Conservation (phyloP, 1,140 invertebrate species). For the Euglossa dilemma region DNA sequence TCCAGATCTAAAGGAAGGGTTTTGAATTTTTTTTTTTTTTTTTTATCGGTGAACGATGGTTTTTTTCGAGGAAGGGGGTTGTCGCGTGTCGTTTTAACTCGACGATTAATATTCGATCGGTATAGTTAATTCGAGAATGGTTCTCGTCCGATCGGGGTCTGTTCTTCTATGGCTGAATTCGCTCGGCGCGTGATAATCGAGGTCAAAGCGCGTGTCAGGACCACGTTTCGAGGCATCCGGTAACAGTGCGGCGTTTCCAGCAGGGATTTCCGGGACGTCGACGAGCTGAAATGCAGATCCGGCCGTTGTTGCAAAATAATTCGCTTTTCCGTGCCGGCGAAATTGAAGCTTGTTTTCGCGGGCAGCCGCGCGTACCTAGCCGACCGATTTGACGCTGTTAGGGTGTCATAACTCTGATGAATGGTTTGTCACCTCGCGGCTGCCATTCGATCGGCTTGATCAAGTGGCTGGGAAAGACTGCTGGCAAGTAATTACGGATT, state of each 20-base stretch:
- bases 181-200: slow-evolving; percentile 5
- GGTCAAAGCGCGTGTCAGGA: slow-evolving; percentile 3
- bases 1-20: no score
- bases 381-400: slow-evolving; percentile 26
- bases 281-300: slow-evolving; percentile 16
- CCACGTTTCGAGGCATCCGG: slow-evolving; percentile 4
- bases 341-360: slow-evolving; percentile 35
- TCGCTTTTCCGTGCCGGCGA: slow-evolving; percentile 32
- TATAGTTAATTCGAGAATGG: no score
- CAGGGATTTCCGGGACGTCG: slow-evolving; percentile 24
- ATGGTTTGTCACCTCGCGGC: neutral
- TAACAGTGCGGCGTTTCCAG: neutral
- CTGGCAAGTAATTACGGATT: neutral
- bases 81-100: no score
- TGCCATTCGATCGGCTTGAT: neutral
- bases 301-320: slow-evolving; percentile 24
- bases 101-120: no score
- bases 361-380: neutral
- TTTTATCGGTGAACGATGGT: no score
- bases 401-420: slow-evolving; percentile 32
- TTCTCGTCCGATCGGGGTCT: slow-evolving; percentile 23
- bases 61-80: no score
- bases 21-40: no score
- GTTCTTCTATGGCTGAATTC: neutral
- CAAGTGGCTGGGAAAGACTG: neutral